Base-by-base conservation (phyloP, 2,888 invertebrate species). In the Ornithoptera priamus region DNA sequence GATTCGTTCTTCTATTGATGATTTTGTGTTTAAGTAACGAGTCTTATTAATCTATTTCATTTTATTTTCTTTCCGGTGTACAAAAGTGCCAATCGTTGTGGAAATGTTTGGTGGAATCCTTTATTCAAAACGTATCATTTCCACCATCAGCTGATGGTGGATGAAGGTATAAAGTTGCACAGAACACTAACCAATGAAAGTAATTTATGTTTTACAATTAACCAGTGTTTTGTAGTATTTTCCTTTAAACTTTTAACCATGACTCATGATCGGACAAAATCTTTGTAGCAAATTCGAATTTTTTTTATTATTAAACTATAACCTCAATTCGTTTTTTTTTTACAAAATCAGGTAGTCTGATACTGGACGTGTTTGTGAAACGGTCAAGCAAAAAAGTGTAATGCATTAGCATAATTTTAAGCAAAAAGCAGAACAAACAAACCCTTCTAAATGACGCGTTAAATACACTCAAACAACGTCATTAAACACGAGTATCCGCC, bases 361-460 rank as follows among this genome's bases (percentile, higher is more conserved):
- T 68, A 67, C 68, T 63, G 39, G 62, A 59, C 36, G 46, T n/a
- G 46, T 65, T 65, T 62, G 50, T 62, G 65, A 65, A 18, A 2
- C 18, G 17, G 58, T 17, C 36, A 36, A 12, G 59, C 39, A 67
- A 70, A 70, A 67, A 67, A 66, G 62, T 59, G 58, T 56, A 20
- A 58, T 75, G 75, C 78, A 86, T 89, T 88, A 82, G 80, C 87
- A 89, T 89, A 88, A 89, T 88, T 86, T 84, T 72, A 78, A 78
- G 75, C 76, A 77, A 80, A 83, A 82, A 76, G 75, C 79, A 83
- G 79, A 87, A 84, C 85, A 86, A 87, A 88, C 84, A 88, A 82
- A 85, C 88, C 88, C 85, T 84, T 82, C 77, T 84, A 87, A 89
- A 88, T 87, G 89, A 82, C 85, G 85, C 85, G 86, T 87, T 89